Evolutionary conservation across 2,888 invertebrate species (phyloP).

Genomic region (Sympetrum striolatum): DNA sequence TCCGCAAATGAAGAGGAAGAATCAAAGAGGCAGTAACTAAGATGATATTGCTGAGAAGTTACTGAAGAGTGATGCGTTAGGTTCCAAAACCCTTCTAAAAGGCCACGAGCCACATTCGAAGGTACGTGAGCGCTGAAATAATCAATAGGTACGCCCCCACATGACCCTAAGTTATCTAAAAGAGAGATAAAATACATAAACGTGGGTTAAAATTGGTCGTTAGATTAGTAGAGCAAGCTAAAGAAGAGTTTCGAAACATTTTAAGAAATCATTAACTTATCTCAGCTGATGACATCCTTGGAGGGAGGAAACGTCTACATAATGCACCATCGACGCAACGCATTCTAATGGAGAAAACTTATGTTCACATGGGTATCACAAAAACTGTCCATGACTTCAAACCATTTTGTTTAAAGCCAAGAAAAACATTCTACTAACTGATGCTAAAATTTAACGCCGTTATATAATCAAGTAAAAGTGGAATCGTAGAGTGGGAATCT

Average conservation of each 20-base stretch:
- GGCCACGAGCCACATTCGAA: not conserved
- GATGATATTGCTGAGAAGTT: no score
- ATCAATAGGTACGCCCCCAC: not conserved
- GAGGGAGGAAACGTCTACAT: not conserved
- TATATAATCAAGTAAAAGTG: no score
- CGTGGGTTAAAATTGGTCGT: not conserved
- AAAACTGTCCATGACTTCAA: no score
- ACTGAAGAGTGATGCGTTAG: no score
- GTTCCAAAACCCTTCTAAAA: not conserved
- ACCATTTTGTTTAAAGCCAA: no score
- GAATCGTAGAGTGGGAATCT: no score
- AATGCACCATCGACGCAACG: not conserved
- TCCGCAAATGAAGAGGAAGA: no score
- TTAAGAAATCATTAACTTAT: not conserved
- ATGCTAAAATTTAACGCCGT: no score
- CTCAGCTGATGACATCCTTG: not conserved
- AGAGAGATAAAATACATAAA: not conserved
- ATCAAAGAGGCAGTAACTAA: no score
- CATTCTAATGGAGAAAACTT: no score
- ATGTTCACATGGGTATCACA: no score
- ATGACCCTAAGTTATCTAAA: not conserved
- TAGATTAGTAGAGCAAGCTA: not conserved
- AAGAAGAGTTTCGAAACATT: not conserved
- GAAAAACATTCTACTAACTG: no score
- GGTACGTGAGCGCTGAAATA: not conserved